phyloP scores from a whole-genome alignment of 2,113 vertebrate genomes.

The Furnarius figulus region DNA sequence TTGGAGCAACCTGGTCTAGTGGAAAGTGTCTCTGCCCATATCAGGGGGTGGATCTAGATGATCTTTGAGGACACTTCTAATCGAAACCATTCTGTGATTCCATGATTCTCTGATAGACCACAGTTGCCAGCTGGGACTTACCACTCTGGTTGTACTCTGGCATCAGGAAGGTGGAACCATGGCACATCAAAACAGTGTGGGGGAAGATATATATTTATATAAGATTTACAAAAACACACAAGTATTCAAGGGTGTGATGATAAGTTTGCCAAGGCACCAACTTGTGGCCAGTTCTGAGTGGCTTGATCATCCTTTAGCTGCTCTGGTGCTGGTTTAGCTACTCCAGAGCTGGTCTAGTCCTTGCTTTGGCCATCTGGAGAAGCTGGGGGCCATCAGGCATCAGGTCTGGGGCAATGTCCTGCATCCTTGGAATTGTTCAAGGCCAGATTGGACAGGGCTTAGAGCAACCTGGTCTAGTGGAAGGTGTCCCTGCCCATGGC shows the following conservation, averaged over 20 bases:
- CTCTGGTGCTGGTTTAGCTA: not conserved
- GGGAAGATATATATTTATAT: not conserved
- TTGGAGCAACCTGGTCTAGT: not conserved
- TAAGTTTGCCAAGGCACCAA: not conserved
- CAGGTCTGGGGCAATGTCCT: not conserved
- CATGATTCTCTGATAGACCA: not conserved
- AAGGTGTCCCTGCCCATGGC: not conserved
- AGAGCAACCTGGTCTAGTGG: not conserved
- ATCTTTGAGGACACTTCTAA: not conserved
- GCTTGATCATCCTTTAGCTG: not conserved
- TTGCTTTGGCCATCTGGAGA: not conserved
- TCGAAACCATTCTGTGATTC: not conserved
- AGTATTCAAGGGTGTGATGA: rapidly evolving
- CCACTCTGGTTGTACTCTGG: not conserved
- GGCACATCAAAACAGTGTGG: rapidly evolving
- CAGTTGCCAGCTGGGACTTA: not conserved
- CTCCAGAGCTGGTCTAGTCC: not conserved
- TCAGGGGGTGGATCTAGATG: not conserved
- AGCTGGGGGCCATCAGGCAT: not conserved
- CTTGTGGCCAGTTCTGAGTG: rapidly evolving
- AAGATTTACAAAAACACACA: not conserved
- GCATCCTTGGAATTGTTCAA: not conserved
- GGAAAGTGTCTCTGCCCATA: not conserved
- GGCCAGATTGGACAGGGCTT: not conserved
- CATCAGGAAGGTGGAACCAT: not conserved